Conservation (phyloP, 2,888 invertebrate species). For the Cistogaster globosa region DNA sequence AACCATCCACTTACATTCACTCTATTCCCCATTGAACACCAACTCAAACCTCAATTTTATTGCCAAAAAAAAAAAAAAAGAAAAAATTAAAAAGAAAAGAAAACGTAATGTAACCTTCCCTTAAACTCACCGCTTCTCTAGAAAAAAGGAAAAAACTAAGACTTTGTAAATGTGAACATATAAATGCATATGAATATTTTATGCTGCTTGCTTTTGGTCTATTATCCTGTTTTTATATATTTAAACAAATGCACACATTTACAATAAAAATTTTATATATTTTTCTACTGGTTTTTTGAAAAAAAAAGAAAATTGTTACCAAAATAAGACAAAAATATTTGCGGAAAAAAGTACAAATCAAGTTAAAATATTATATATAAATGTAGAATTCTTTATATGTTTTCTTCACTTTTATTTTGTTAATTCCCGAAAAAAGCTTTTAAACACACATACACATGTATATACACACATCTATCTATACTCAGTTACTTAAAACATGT, state of each 20-base stretch:
- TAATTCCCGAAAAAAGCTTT: conserved; percentile 27
- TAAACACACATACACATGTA: conserved; percentile 26
- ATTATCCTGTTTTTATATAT: conserved; percentile 52
- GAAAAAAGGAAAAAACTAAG: conserved; percentile 40
- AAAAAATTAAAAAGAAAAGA: conserved; percentile 58
- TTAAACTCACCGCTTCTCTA: background rate
- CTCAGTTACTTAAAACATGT: background rate
- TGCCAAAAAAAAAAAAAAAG: conserved; percentile 48
- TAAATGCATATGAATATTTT: conserved; percentile 52
- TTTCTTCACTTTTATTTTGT: conserved; percentile 67
- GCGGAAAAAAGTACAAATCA: conserved; percentile 45
- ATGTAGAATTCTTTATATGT: conserved; percentile 54
- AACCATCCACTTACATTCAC: background rate
- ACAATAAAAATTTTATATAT: conserved; percentile 8
- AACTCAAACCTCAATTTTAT: conserved; percentile 54
- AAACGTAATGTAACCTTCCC: conserved; percentile 34
- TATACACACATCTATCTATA: conserved; percentile 46
- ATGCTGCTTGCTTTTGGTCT: conserved; percentile 54
- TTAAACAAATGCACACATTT: conserved; percentile 20
- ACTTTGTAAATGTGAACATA: conserved; percentile 12
- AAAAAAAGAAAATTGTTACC: conserved; percentile 39
- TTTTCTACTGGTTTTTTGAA: conserved; percentile 12
- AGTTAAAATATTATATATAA: conserved; percentile 58
- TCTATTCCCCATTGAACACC: conserved; percentile 27
- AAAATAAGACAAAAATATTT: conserved; percentile 60